These are phyloP conservation scores for Acrobasis consociella DNA, from an alignment of 2,888 invertebrate species.

Conservation along the genomic window DNA sequence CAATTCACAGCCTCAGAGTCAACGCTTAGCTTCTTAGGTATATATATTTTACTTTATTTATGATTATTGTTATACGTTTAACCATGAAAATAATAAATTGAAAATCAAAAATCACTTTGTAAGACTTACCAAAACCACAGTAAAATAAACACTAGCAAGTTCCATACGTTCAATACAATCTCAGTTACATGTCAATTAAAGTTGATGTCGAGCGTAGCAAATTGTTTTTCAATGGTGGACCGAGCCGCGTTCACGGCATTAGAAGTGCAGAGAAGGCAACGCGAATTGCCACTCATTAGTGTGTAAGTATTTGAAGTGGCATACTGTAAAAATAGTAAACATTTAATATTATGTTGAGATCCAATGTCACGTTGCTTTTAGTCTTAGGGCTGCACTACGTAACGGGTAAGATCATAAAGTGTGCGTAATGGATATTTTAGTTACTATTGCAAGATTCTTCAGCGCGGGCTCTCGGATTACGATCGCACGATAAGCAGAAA, in stretches of 20 bases:
- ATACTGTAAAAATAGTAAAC: neutral
- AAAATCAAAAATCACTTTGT: too few species aligned
- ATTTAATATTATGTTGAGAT: conserved; percentile 2
- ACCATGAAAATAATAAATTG: too few species aligned
- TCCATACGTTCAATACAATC: too few species aligned
- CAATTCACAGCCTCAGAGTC: too few species aligned
- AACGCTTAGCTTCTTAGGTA: too few species aligned
- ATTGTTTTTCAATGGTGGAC: conserved; percentile 21
- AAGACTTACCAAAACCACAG: too few species aligned
- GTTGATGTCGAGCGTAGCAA: conserved; percentile 15
- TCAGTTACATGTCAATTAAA: conserved; percentile 16
- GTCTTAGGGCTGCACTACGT: neutral
- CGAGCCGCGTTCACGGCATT: conserved; percentile 9
- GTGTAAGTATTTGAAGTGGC: conserved; percentile 14
- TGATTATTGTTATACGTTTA: too few species aligned
- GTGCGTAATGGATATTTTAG: neutral
- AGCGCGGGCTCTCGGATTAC: neutral
- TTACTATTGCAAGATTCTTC: too few species aligned
- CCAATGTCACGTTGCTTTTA: neutral
- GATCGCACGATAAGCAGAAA: neutral
- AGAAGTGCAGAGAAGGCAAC: conserved; percentile 11
- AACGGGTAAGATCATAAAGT: neutral
- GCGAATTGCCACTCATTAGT: conserved; percentile 10
- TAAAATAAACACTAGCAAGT: too few species aligned
- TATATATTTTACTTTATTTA: too few species aligned